Base-by-base conservation (phyloP, 2,797 vertebrate genomes). In the Eleutherodactylus coqui region DNA sequence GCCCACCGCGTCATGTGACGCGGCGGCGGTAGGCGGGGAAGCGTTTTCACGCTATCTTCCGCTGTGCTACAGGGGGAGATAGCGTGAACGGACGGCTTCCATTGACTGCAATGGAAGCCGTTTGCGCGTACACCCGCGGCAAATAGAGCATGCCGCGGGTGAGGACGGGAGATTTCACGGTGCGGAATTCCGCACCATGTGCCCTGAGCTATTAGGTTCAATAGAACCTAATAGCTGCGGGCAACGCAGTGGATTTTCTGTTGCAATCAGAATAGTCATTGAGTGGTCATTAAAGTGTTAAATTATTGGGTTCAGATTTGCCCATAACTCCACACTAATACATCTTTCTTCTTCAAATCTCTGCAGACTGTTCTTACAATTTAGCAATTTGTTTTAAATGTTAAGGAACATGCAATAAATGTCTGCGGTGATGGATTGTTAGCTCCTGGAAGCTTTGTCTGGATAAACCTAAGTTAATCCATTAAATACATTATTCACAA, bases 381-480 rank as follows among this genome's bases (percentile, higher is more conserved):
- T 53, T 82, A 72, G 47, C 43, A 62, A 53, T 70, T 72, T 70
- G 32, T 82, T 82, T 70, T 36, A 53, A 82, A 82, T 47, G 64
- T 69, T 69, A 51, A 38, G 43, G 64, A 82, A 70, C 49, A 55
- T 73, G 49, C 69, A 82, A 82, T 72, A 82, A 82, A 73, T 80
- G 67, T 82, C 64, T 58, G 21, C 67, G 2, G 32, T 72, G 67
- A 73, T 82, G 49, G 49, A 82, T 72, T 21, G 47, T 53, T 73
- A 55, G 17, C 38, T 72, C 62, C 38, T 72, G 80, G 72, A 69
- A 84, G 24, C 0, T 5, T 79, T 49, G 3, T 88, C 85, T 62
- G n/a, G 24, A 27, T 60, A 55, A 45, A 62, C 21, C 75, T n/a
- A 36, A 43, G 77, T 43, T 79, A 58, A 79, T 60, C 53, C 24